Percentiles rank a stretch among this genome's conserved stretches.
These are phyloP conservation scores for Electrona antarctica DNA, from an alignment of 2,113 vertebrate genomes.

Conservation along the genomic window DNA sequence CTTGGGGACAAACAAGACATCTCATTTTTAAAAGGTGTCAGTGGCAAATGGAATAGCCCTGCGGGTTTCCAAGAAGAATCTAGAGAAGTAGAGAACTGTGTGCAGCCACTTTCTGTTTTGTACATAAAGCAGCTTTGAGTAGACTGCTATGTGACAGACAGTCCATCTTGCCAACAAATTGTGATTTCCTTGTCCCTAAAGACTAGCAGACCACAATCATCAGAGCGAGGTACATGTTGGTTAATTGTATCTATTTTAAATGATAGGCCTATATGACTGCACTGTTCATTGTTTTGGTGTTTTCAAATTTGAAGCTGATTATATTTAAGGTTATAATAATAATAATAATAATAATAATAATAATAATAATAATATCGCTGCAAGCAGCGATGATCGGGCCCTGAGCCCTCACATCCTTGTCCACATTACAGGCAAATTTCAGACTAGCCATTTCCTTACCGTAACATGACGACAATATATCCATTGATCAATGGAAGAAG, in stretches of 20 bases:
- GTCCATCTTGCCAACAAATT: background rate
- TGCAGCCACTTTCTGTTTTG: conserved; percentile 7
- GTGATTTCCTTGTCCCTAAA: background rate
- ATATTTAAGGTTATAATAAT: too few species aligned
- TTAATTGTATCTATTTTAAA: background rate
- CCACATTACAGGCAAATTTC: too few species aligned
- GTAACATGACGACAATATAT: too few species aligned
- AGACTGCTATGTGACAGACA: background rate
- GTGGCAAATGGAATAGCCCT: conserved; percentile 45
- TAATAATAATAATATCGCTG: too few species aligned
- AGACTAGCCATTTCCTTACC: too few species aligned
- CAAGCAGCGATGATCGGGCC: too few species aligned
- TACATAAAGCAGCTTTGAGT: conserved; percentile 5
- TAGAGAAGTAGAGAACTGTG: background rate
- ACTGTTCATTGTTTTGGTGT: background rate
- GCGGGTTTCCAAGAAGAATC: conserved; percentile 24
- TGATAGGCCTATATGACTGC: background rate
- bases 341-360: too few species aligned
- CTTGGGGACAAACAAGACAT: conserved; percentile 43
- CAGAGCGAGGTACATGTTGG: background rate
- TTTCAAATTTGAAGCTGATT: background rate
- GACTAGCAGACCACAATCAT: background rate
- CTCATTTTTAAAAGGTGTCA: conserved; percentile 48
- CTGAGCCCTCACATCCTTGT: too few species aligned
- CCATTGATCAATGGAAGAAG: too few species aligned